Percentiles rank a stretch among this genome's conserved stretches.
Conservation (phyloP, 2,797 vertebrate genomes). For the Gymnothorax reevesii region DNA sequence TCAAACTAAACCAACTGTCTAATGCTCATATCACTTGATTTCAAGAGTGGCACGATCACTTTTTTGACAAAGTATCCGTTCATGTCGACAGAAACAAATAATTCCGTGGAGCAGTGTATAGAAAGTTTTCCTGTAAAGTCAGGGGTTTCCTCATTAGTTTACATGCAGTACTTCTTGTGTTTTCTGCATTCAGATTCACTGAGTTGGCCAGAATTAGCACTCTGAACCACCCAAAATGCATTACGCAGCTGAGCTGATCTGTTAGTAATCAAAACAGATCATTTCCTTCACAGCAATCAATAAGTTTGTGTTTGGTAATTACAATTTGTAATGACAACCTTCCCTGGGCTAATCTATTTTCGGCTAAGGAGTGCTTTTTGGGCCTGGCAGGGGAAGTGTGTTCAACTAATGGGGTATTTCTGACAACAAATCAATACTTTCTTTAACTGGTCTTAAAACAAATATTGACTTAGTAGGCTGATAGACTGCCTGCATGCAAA, state of each 20-base stretch:
- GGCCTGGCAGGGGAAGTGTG: conserved; percentile 39
- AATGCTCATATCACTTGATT: not conserved
- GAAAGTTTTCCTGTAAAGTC: not conserved
- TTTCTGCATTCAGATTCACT: not conserved
- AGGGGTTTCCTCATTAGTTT: not conserved
- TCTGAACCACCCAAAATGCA: conserved; percentile 17
- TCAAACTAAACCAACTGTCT: not conserved
- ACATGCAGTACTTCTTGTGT: not conserved
- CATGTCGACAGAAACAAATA: not conserved
- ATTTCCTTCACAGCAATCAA: conserved; percentile 34
- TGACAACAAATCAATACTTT: conserved; percentile 60
- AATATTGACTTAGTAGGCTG: conserved; percentile 54
- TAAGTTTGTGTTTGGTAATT: conserved; percentile 35
- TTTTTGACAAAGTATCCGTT: not conserved
- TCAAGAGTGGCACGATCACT: not conserved
- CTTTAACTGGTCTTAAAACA: conserved; percentile 52
- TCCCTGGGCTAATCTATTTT: conserved; percentile 22
- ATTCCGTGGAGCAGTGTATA: not conserved
- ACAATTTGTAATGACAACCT: conserved; percentile 41
- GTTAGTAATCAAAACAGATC: conserved; percentile 32
- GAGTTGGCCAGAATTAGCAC: conserved; percentile 11
- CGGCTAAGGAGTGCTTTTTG: conserved; percentile 29
- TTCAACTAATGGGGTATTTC: conserved; percentile 45
- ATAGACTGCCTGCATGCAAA: conserved; percentile 54
- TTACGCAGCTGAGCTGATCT: conserved; percentile 10